Evolutionary conservation across 2,113 vertebrate genomes (phyloP).

Genomic region (Percina caprodes): DNA sequence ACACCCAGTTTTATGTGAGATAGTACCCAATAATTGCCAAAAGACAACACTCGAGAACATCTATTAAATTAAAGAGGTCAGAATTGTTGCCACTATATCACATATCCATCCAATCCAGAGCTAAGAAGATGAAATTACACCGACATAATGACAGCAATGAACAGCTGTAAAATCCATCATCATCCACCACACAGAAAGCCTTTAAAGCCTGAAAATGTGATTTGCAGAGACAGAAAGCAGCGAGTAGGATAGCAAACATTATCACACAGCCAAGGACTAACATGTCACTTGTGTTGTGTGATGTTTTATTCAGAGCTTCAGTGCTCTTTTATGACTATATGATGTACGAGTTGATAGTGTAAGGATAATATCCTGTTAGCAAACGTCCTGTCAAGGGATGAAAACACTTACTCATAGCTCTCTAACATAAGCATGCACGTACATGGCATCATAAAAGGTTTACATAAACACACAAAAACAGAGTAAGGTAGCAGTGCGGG

Average conservation of each 20-base stretch:
- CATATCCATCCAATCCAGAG: neutral
- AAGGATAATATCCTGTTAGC: conserved; percentile 40
- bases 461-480: conserved; percentile 27
- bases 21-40: conserved; percentile 9
- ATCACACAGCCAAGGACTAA: conserved; percentile 18
- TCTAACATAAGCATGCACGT: neutral
- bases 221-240: conserved; percentile 34
- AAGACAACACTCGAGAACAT: conserved; percentile 14
- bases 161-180: conserved; percentile 54
- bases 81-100: conserved; percentile 17
- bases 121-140: conserved; percentile 40
- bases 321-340: conserved; percentile 12
- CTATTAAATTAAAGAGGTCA: conserved; percentile 57
- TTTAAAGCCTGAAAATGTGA: conserved; percentile 27
- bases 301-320: conserved; percentile 65
- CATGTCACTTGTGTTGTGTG: neutral
- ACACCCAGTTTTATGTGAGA: neutral
- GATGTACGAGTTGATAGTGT: conserved; percentile 44
- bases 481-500: conserved; percentile 46
- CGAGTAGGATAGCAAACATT: neutral
- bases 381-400: conserved; percentile 43
- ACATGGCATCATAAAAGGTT: neutral
- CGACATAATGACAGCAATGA: conserved; percentile 44
- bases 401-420: conserved; percentile 33
- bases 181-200: conserved; percentile 20